Conservation (phyloP, 2,113 vertebrate species). For the Clarias magur region DNA sequence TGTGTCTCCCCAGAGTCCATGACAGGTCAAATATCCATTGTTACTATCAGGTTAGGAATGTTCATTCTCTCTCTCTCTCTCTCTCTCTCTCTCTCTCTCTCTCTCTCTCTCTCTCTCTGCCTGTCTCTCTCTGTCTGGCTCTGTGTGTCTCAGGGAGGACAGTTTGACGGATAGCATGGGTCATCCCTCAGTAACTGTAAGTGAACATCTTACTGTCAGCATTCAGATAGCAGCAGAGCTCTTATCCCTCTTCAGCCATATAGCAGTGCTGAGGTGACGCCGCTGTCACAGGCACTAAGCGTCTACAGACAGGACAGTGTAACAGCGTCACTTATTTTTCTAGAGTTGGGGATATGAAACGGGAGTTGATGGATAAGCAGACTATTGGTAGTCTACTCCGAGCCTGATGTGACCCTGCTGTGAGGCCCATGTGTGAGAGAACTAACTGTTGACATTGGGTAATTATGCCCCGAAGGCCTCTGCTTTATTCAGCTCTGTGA, state of each 20-base stretch:
- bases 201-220: slow-evolving; percentile 61
- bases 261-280: slow-evolving; percentile 15
- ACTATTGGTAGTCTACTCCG: slow-evolving; percentile 4
- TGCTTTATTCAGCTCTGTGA: slow-evolving; percentile 61
- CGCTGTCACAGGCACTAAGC: slow-evolving; percentile 31
- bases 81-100: slow-evolving; percentile 17
- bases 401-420: slow-evolving; percentile 54
- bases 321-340: slow-evolving; percentile 10
- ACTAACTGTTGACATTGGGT: slow-evolving; percentile 67
- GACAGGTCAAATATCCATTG: slow-evolving; percentile 34
- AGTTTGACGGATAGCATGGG: slow-evolving; percentile 61
- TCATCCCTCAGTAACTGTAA: slow-evolving; percentile 58
- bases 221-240: slow-evolving; percentile 49
- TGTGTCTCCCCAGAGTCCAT: slow-evolving; percentile 22
- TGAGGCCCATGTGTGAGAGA: slow-evolving; percentile 58
- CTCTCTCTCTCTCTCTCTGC: slow-evolving; percentile 34
- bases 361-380: slow-evolving; percentile 28
- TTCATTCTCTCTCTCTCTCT: slow-evolving; percentile 27
- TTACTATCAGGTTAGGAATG: slow-evolving; percentile 43
- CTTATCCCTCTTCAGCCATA: slow-evolving; percentile 30
- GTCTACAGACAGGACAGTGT: not conserved
- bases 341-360: slow-evolving; percentile 22
- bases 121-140: not conserved
- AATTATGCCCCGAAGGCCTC: slow-evolving; percentile 69
- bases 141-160: slow-evolving; percentile 7